Conservation (phyloP, 2,888 invertebrate genomes). For the Cryptus armator region DNA sequence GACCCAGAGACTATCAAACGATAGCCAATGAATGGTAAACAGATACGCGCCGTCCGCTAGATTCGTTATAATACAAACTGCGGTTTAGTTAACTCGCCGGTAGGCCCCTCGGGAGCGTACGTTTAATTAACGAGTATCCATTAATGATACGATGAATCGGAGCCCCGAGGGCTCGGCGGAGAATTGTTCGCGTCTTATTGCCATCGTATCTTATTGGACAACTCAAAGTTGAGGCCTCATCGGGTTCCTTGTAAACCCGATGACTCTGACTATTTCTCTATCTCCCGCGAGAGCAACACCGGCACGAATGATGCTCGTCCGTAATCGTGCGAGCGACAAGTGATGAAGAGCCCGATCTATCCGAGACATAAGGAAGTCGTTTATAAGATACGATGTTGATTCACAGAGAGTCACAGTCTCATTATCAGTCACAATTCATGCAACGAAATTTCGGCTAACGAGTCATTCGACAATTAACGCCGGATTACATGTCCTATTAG, state of each 20-base stretch:
- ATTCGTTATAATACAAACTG: slow-evolving; percentile 48
- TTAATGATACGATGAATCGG: slow-evolving; percentile 77
- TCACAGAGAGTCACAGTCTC: slow-evolving; percentile 48
- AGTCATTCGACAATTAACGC: slow-evolving; percentile 40
- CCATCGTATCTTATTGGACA: slow-evolving; percentile 21
- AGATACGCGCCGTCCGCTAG: slow-evolving; percentile 33
- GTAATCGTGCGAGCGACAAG: slow-evolving; percentile 58
- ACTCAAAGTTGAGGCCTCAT: slow-evolving; percentile 64
- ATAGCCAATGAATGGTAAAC: slow-evolving; percentile 32
- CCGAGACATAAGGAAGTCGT: slow-evolving; percentile 49
- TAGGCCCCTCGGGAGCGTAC: slow-evolving; percentile 63
- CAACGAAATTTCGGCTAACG: slow-evolving; percentile 42
- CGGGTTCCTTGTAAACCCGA: slow-evolving; percentile 58
- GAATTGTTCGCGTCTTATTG: slow-evolving; percentile 50
- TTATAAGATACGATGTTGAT: slow-evolving; percentile 62
- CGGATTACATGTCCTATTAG: not conserved
- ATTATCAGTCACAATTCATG: slow-evolving; percentile 58
- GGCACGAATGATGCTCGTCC: slow-evolving; percentile 55
- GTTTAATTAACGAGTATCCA: slow-evolving; percentile 78
- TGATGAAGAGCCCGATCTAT: slow-evolving; percentile 52
- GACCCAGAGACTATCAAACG: slow-evolving; percentile 10
- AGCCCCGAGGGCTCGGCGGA: slow-evolving; percentile 60
- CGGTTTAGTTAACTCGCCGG: slow-evolving; percentile 18
- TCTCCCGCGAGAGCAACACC: slow-evolving; percentile 51
- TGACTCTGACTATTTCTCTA: slow-evolving; percentile 46